A percentile compares a stretch with the other conserved stretches of the same genome.
Evolutionary conservation across 2,888 invertebrate species (phyloP).

Genomic region (Cristatella mucedo): DNA sequence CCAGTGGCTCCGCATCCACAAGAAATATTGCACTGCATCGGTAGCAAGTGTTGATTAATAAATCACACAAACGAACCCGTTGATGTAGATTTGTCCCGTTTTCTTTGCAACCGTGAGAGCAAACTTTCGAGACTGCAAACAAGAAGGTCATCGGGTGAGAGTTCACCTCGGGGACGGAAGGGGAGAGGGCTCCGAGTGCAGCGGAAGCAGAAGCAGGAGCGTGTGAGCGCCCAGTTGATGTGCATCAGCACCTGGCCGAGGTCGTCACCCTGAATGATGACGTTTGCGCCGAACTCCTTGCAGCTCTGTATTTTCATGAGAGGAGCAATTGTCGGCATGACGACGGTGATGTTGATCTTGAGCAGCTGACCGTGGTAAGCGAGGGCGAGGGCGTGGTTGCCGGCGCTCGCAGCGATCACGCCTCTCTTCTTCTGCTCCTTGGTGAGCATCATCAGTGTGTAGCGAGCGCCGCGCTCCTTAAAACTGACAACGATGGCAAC

Average conservation of each 20-base stretch:
- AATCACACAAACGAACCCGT: slow-evolving; percentile 49
- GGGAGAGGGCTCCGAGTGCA: not conserved
- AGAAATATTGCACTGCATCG: not conserved
- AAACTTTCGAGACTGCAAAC: slow-evolving; percentile 50
- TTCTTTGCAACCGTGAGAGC: slow-evolving; percentile 62
- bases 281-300: slow-evolving; percentile 63
- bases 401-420: slow-evolving; percentile 79
- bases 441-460: slow-evolving; percentile 59
- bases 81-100: slow-evolving; percentile 60
- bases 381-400: slow-evolving; percentile 76
- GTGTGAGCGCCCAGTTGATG: too few relatives aligned
- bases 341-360: slow-evolving; percentile 49
- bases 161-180: not conserved
- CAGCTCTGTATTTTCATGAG: slow-evolving; percentile 89
- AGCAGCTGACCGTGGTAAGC: slow-evolving; percentile 61
- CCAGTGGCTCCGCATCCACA: too few relatives aligned
- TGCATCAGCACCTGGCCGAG: slow-evolving; percentile 63
- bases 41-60: not conserved
- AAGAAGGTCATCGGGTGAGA: not conserved
- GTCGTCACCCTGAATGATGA: slow-evolving; percentile 63
- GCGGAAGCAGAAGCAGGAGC: not conserved
- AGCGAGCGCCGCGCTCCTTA: slow-evolving; percentile 81
- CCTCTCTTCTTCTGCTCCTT: slow-evolving; percentile 56
- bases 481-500: slow-evolving; percentile 47
- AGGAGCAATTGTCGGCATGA: slow-evolving; percentile 88